A percentile compares a stretch with the other conserved stretches of the same genome.
Evolutionary conservation across 2,797 vertebrate genomes (phyloP).

Genomic region (Poeciliopsis paucimaculata): DNA sequence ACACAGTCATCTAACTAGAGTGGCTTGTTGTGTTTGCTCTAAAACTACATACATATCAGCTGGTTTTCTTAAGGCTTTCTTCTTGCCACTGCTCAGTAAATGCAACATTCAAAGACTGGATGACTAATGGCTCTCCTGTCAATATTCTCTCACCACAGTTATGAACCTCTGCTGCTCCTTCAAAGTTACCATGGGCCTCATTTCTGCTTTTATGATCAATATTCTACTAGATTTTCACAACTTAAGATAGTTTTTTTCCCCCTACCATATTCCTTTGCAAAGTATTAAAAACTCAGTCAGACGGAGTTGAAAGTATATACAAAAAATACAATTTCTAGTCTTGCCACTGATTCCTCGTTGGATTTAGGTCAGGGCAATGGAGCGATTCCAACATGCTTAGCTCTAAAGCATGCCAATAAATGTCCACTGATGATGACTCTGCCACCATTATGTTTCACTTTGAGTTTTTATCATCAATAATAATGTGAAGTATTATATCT

Average conservation of each 20-base stretch:
- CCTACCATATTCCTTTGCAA: background rate
- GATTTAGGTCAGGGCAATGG: background rate
- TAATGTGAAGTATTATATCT: background rate
- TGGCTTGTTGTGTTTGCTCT: background rate
- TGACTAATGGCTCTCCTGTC: background rate
- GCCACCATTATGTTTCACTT: background rate
- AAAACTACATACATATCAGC: background rate
- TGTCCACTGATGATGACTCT: background rate
- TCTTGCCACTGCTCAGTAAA: background rate
- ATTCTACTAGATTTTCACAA: background rate
- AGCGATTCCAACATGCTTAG: background rate
- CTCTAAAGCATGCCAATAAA: background rate
- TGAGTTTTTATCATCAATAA: no score
- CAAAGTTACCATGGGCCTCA: background rate
- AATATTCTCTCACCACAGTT: background rate
- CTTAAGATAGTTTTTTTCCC: background rate
- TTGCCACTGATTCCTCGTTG: background rate
- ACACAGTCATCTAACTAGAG: background rate
- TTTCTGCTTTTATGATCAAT: background rate
- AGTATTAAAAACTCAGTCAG: background rate
- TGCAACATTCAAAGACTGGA: background rate
- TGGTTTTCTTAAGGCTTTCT: background rate
- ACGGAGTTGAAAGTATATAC: background rate
- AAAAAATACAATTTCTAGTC: background rate
- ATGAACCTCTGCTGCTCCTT: background rate